Base-by-base conservation (phyloP, 2,113 vertebrate genomes). In the Anoplopoma fimbria region DNA sequence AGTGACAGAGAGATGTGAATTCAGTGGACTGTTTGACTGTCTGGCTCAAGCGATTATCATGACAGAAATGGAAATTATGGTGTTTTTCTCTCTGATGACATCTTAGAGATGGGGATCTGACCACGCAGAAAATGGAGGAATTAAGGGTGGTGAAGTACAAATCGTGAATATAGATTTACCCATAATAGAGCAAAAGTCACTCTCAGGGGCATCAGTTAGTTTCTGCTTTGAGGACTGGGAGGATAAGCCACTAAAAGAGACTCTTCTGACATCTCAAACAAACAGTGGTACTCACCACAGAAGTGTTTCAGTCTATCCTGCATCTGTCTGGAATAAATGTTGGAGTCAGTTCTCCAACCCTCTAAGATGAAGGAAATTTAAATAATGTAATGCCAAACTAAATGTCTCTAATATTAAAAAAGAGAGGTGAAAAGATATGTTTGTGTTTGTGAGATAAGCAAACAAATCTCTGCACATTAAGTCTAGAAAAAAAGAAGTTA, bases 131-230 rank as follows among this genome's bases (percentile, higher is more conserved):
- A 86, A 63, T 42, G 45, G 27, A 65, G 55, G 63, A 88, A 86
- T 87, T 74, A 80, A 82, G 55, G 34, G 33, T 38, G 77, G 69
- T 69, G 64, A 83, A 77, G 78, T 78, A 63, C 72, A 82, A 85
- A 79, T 86, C 17, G 60, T 73, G 78, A 72, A 84, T 76, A 88
- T 86, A 27, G 79, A 86, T 90, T 90, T 86, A n/a, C n/a, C 79
- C 62, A 82, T 88, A 88, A 81, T 75, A 51, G 55, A 86, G 27
- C 71, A 25, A 89, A 45, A 79, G 69, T 79, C 72, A 79, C 40
- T 74, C 70, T 79, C 57, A 13, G 31, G 23, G 77, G 81, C 76
- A 82, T 89, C 84, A 80, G 63, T 42, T 62, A 63, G 33, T 42
- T 83, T 85, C 36, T 85, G 71, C 87, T 84, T 63, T 75, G 78